A percentile compares a stretch with the other conserved stretches of the same genome.
phyloP scores from a whole-genome alignment of 2,888 invertebrate genomes.

The Leptodirus hochenwartii region DNA sequence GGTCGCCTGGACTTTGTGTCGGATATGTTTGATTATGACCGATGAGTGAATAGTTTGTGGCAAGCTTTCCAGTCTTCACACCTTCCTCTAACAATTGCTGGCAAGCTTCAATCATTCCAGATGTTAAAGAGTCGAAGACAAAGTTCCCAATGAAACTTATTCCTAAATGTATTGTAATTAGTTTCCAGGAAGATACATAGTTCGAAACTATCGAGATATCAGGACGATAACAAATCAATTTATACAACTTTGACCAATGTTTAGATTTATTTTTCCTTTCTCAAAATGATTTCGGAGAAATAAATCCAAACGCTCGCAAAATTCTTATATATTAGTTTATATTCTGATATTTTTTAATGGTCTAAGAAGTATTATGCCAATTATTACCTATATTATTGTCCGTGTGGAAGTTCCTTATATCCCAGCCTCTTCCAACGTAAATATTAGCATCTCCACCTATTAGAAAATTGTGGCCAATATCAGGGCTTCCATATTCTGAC shows the following conservation, averaged over 20 bases:
- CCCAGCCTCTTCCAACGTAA: conserved; percentile 35
- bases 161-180: no score
- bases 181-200: no score
- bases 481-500: conserved; percentile 24
- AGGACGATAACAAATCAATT: no score
- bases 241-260: no score
- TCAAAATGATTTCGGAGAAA: no score
- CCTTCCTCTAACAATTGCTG: conserved; percentile 28
- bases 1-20: conserved; percentile 31
- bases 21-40: conserved; percentile 32
- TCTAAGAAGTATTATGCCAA: no score
- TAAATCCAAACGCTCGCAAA: no score
- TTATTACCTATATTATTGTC: conserved; percentile 25
- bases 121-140: conserved; percentile 24
- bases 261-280: no score
- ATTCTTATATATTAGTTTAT: no score
- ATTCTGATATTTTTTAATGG: no score
- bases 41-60: conserved; percentile 29
- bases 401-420: conserved; percentile 32
- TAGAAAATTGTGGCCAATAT: conserved; percentile 31
- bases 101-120: conserved; percentile 28
- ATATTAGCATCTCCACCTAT: conserved; percentile 36
- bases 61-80: conserved; percentile 25
- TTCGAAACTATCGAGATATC: no score
- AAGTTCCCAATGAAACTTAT: conserved; percentile 33